A percentile compares a stretch with the other conserved stretches of the same genome.
phyloP scores from a whole-genome alignment of 2,113 vertebrate genomes.

The Condylura cristata region DNA sequence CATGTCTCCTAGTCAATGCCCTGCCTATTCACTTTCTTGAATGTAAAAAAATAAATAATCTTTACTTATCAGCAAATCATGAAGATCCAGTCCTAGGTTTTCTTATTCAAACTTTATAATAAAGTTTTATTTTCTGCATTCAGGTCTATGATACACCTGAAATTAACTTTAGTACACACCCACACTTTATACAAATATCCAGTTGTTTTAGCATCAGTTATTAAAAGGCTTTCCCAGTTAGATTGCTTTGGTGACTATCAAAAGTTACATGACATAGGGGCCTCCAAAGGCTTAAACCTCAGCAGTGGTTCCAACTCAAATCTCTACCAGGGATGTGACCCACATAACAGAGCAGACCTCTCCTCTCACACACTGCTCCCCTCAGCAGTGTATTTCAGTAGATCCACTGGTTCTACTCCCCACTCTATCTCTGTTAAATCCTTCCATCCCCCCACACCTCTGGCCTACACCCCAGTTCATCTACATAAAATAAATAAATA shows the following conservation, averaged over 20 bases:
- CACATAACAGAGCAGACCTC: too few species aligned
- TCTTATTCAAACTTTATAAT: not conserved
- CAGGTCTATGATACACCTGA: not conserved
- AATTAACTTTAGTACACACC: conserved; percentile 29
- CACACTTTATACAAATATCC: not conserved
- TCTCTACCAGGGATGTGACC: too few species aligned
- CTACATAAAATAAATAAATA: too few species aligned
- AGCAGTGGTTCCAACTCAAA: too few species aligned
- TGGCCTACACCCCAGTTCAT: too few species aligned
- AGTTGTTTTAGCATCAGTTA: not conserved
- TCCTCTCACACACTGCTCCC: too few species aligned
- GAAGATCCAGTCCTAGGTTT: not conserved
- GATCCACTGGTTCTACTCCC: too few species aligned
- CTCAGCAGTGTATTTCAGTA: too few species aligned
- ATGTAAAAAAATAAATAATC: not conserved
- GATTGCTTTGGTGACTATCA: not conserved
- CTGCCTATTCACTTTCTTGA: not conserved
- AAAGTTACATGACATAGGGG: not conserved
- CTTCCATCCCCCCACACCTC: too few species aligned
- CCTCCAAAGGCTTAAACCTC: too few species aligned
- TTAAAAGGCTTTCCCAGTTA: not conserved
- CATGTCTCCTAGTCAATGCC: not conserved
- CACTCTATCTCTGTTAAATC: too few species aligned
- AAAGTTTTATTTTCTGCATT: not conserved
- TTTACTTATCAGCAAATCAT: not conserved